Evolutionary conservation across 2,888 invertebrate species (phyloP).

Genomic region (Ectemnius continuus): DNA sequence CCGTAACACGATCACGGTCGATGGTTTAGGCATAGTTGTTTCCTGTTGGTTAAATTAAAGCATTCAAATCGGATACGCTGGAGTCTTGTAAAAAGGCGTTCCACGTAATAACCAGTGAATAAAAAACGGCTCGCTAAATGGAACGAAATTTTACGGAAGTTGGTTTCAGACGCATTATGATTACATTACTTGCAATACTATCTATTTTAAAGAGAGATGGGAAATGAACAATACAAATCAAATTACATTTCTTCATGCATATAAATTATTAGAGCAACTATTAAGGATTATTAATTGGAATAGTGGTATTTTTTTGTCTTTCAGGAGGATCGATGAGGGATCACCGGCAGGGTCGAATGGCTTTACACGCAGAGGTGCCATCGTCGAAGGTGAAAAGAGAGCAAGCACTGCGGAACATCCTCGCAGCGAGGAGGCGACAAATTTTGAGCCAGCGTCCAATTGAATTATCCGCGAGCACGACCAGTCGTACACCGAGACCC

Average conservation of each 20-base stretch:
- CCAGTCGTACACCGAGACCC: conserved; percentile 39
- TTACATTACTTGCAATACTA: too few relatives aligned
- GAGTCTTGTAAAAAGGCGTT: background rate
- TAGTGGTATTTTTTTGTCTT: conserved; percentile 40
- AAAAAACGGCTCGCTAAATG: conserved; percentile 23
- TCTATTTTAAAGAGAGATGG: too few relatives aligned
- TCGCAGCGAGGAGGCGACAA: conserved; percentile 83
- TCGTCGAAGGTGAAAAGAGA: conserved; percentile 71
- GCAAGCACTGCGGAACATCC: conserved; percentile 73
- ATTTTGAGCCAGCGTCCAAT: conserved; percentile 79
- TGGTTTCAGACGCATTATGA: background rate
- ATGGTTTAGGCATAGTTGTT: too few relatives aligned
- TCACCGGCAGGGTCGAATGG: conserved; percentile 66
- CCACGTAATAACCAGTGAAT: background rate
- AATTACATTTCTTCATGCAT: too few relatives aligned
- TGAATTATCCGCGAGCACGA: conserved; percentile 47
- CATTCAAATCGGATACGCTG: too few relatives aligned
- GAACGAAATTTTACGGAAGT: conserved; percentile 6
- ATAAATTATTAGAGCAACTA: too few relatives aligned
- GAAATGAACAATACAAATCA: too few relatives aligned
- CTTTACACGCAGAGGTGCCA: conserved; percentile 65
- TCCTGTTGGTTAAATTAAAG: too few relatives aligned
- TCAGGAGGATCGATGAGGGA: conserved; percentile 62
- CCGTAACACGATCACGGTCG: too few relatives aligned
- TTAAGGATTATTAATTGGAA: too few relatives aligned